Percentiles rank a stretch among this genome's conserved stretches.
Evolutionary conservation across 2,113 vertebrate species (phyloP).

Genomic region (Leptocoma aspasia): DNA sequence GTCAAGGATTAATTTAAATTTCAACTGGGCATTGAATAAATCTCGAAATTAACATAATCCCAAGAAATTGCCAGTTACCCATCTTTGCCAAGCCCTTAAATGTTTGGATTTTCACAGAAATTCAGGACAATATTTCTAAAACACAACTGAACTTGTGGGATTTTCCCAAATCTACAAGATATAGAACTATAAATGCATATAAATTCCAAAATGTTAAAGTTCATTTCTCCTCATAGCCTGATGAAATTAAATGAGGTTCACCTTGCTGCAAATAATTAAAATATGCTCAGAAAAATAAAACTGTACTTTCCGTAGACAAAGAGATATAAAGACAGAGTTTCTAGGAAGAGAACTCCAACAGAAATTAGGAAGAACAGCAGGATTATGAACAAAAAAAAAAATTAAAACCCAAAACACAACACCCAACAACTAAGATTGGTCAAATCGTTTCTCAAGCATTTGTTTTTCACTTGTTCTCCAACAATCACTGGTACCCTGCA

Average conservation of each 20-base stretch:
- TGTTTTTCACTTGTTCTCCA: not conserved
- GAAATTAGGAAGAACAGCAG: not conserved
- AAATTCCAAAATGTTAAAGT: not conserved
- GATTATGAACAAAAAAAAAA: not conserved
- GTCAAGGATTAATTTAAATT: not conserved
- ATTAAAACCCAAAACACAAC: not conserved
- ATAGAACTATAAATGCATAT: fast-evolving
- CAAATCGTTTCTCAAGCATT: not conserved
- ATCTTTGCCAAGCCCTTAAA: not conserved
- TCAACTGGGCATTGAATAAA: not conserved
- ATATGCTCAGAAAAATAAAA: not conserved
- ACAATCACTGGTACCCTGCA: not conserved
- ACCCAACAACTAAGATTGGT: not conserved
- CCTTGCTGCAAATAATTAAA: not conserved
- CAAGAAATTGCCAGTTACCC: not conserved
- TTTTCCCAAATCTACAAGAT: not conserved
- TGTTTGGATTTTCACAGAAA: not conserved
- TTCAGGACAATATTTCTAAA: not conserved
- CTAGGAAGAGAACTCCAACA: not conserved
- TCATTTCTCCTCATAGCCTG: not conserved
- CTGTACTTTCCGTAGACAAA: not conserved
- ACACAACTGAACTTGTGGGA: not conserved
- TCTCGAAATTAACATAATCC: not conserved
- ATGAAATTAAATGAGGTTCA: not conserved
- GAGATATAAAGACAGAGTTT: not conserved